A percentile compares a stretch with the other conserved stretches of the same genome.
These are phyloP conservation scores for Agriopis leucophaearia DNA, from an alignment of 2,888 invertebrate genomes.

Conservation along the genomic window DNA sequence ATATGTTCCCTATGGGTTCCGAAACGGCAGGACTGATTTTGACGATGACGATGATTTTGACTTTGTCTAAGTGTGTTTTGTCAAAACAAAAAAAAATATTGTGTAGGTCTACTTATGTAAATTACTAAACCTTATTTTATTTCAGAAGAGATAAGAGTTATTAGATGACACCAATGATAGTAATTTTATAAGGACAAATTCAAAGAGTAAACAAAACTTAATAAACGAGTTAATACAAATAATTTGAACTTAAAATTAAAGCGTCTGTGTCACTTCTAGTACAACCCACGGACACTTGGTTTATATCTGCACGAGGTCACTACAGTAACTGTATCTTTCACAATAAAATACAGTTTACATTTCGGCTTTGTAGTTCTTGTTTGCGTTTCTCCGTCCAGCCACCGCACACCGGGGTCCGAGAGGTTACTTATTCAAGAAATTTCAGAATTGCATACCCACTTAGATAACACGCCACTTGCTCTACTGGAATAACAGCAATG, in stretches of 20 bases:
- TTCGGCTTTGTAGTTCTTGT: slow-evolving; percentile 69
- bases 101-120: no score
- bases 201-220: not conserved
- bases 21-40: no score
- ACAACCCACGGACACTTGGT: not conserved
- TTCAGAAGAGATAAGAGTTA: no score
- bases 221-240: not conserved
- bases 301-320: slow-evolving; percentile 30
- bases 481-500: slow-evolving; percentile 32
- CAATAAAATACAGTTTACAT: slow-evolving; percentile 74
- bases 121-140: no score
- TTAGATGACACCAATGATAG: no score
- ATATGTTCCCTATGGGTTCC: no score
- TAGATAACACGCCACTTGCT: slow-evolving; percentile 38
- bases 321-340: slow-evolving; percentile 61
- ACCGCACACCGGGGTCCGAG: slow-evolving; percentile 45
- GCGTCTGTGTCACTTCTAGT: slow-evolving; percentile 38
- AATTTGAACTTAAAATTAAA: slow-evolving; percentile 1
- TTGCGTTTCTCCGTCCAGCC: slow-evolving; percentile 55
- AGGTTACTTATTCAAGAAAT: slow-evolving; percentile 61
- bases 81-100: no score
- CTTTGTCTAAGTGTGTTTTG: no score
- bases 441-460: slow-evolving; percentile 53
- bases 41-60: no score
- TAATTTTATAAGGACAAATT: no score